Percentiles rank a stretch among this genome's conserved stretches.
These are phyloP conservation scores for Falcunculus frontatus DNA, from an alignment of 2,113 vertebrate species.

Conservation along the genomic window DNA sequence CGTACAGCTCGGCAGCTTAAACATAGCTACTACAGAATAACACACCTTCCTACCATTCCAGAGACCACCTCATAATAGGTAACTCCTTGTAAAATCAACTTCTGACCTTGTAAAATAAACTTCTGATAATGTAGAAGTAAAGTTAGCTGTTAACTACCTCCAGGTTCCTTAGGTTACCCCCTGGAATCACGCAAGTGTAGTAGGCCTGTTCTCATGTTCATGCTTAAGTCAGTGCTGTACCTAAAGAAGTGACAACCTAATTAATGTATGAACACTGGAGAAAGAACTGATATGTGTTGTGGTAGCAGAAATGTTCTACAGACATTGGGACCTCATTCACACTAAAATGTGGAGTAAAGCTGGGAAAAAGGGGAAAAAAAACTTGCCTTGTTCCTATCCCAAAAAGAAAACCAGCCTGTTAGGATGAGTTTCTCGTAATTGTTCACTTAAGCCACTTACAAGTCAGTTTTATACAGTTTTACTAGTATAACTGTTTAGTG, in stretches of 20 bases:
- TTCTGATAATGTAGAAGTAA: neutral
- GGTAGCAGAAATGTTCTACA: neutral
- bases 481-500: neutral
- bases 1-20: conserved; percentile 90
- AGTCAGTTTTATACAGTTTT: neutral
- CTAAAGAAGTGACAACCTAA: neutral
- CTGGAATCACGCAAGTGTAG: neutral
- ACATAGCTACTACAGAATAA: conserved; percentile 92
- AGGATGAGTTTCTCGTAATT: neutral
- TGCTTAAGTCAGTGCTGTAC: neutral
- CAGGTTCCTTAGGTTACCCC: neutral
- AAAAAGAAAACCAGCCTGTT: neutral
- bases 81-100: neutral
- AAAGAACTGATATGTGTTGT: neutral
- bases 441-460: neutral
- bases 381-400: neutral
- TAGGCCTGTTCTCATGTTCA: neutral
- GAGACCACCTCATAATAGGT: conserved; percentile 78
- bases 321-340: neutral
- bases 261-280: neutral
- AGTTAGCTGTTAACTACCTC: neutral
- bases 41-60: conserved; percentile 94
- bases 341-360: neutral
- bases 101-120: neutral
- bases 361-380: neutral